Percentiles rank a stretch among this genome's conserved stretches.
Evolutionary conservation across 35 echinoderm and acorn worm species (phyloP).

Genomic region (Holothuria glaberrima): DNA sequence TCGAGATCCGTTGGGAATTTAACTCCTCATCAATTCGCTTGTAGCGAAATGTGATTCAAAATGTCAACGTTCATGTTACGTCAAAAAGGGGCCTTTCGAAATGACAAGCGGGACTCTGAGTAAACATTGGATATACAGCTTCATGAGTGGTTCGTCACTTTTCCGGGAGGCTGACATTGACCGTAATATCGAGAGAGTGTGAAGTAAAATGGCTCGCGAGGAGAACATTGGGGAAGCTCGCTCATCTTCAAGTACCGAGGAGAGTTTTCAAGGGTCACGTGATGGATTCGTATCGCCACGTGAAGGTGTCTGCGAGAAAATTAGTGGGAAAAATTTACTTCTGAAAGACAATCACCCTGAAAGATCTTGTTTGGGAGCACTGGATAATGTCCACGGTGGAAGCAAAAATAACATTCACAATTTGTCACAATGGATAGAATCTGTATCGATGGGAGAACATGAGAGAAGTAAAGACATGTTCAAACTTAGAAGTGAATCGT

Average conservation of each 20-base stretch:
- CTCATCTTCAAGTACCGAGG: background rate
- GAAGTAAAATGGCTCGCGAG: background rate
- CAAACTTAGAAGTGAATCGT: too few species aligned
- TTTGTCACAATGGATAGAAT: too few species aligned
- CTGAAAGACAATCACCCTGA: too few species aligned
- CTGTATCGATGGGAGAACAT: too few species aligned
- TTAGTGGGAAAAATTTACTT: too few species aligned
- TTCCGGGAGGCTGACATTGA: background rate
- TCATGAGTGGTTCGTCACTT: background rate
- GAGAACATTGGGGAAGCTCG: background rate
- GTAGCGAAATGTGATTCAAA: conserved; percentile 45
- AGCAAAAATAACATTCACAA: too few species aligned
- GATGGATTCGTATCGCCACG: background rate
- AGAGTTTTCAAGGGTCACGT: background rate
- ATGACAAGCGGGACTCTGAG: background rate
- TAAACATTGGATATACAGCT: background rate
- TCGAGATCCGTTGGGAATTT: conserved; percentile 26
- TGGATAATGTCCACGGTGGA: too few species aligned
- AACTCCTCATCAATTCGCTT: conserved; percentile 55
- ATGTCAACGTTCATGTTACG: conserved; percentile 59
- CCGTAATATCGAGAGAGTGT: background rate
- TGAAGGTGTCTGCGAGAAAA: too few species aligned
- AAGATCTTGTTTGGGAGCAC: too few species aligned
- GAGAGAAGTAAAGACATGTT: too few species aligned
- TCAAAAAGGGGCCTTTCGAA: conserved; percentile 41